These are phyloP conservation scores for Papilio machaon DNA, from an alignment of 1,140 invertebrate species.

Conservation along the genomic window DNA sequence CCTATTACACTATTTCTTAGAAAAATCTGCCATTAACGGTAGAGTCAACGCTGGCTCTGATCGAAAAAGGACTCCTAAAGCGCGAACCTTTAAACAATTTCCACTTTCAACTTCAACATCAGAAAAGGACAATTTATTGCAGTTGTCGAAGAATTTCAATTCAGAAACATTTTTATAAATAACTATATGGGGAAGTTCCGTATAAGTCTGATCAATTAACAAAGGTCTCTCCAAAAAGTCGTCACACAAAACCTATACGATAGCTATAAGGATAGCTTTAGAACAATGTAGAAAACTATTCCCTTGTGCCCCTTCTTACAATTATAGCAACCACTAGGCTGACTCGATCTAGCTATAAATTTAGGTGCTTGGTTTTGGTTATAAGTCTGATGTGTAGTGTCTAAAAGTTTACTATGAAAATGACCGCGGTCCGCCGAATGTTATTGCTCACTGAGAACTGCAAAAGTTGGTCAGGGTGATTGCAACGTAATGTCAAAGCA, in stretches of 20 bases:
- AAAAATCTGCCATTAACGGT: background rate
- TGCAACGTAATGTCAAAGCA: too few relatives aligned
- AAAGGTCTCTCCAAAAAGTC: slow-evolving; percentile 39
- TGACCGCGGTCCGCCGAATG: too few relatives aligned
- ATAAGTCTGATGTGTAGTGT: background rate
- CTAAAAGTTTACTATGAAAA: too few relatives aligned
- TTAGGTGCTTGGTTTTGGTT: too few relatives aligned
- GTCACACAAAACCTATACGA: slow-evolving; percentile 42
- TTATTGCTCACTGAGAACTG: too few relatives aligned
- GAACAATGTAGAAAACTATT: too few relatives aligned
- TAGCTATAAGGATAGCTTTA: slow-evolving; percentile 12
- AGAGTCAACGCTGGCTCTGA: background rate
- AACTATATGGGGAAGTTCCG: slow-evolving; percentile 43
- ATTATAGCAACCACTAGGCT: too few relatives aligned
- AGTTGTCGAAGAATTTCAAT: slow-evolving; percentile 37
- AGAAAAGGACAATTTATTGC: too few relatives aligned
- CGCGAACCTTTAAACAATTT: background rate
- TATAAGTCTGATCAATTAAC: slow-evolving; percentile 45
- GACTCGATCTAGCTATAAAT: too few relatives aligned
- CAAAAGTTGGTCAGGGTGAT: too few relatives aligned
- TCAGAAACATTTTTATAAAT: slow-evolving; percentile 37
- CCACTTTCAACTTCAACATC: background rate
- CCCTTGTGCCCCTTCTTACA: too few relatives aligned
- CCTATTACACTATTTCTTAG: background rate
- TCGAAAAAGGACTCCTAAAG: background rate